A percentile compares a stretch with the other conserved stretches of the same genome.
phyloP scores from a whole-genome alignment of 2,888 invertebrate genomes.

The Urechis unicinctus region DNA sequence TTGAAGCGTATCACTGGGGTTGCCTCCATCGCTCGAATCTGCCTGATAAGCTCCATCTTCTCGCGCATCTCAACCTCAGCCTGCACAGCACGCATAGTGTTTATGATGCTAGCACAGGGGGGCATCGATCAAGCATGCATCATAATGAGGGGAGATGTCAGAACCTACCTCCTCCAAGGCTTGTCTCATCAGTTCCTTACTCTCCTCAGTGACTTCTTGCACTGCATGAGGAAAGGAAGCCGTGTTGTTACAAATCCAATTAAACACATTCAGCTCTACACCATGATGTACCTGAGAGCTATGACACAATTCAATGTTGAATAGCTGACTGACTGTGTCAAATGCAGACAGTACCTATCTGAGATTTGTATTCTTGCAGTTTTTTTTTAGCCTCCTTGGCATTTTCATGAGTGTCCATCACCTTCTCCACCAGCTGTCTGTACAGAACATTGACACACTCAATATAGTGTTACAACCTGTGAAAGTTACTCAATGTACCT shows the following conservation, averaged over 20 bases:
- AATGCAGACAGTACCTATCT: no score
- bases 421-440: constrained; percentile 33
- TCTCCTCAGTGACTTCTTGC: constrained; percentile 46
- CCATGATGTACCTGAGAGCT: constrained; percentile 28
- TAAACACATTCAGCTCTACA: constrained; percentile 9
- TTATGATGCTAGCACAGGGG: background rate
- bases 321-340: constrained; percentile 1
- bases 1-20: constrained; percentile 39
- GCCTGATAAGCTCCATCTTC: constrained; percentile 47
- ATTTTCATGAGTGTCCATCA: constrained; percentile 44
- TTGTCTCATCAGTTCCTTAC: constrained; percentile 41
- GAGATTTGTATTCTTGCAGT: constrained; percentile 45
- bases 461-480: background rate
- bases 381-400: constrained; percentile 44
- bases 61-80: constrained; percentile 49
- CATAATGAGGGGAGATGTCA: background rate
- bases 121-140: background rate
- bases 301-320: background rate
- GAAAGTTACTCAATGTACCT: background rate
- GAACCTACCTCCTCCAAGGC: constrained; percentile 44
- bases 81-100: constrained; percentile 2
- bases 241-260: background rate
- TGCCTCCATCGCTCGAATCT: constrained; percentile 49
- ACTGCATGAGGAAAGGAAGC: constrained; percentile 31
- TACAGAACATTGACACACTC: background rate